Percentiles rank a stretch among this genome's conserved stretches.
These are phyloP conservation scores for Eremophila alpestris DNA, from an alignment of 2,797 vertebrate species.

Conservation along the genomic window DNA sequence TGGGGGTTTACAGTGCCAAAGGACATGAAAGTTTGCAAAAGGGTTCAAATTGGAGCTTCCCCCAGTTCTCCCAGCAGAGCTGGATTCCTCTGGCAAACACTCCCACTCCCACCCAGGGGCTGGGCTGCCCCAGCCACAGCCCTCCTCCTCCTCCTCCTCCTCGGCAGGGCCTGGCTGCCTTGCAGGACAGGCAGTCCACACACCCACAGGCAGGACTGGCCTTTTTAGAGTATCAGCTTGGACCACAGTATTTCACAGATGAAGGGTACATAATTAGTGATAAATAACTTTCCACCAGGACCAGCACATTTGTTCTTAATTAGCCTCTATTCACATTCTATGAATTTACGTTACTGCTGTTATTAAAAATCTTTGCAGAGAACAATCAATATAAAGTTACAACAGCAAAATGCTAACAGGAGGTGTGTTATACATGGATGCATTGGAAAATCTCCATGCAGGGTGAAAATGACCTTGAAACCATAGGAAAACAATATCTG, in stretches of 20 bases:
- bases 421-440: neutral
- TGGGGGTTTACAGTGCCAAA: neutral
- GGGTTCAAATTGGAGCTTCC: neutral
- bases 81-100: neutral
- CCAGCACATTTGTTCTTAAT: slow-evolving; percentile 43
- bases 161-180: neutral
- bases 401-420: slow-evolving; percentile 39
- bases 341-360: slow-evolving; percentile 8
- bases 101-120: neutral
- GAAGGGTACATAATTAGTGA: neutral
- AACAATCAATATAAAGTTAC: neutral
- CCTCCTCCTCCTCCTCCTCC: neutral
- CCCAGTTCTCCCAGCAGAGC: neutral
- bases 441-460: neutral
- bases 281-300: slow-evolving; percentile 14
- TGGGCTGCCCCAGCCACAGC: neutral
- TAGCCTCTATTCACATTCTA: slow-evolving; percentile 16
- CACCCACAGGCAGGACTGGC: neutral
- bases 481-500: slow-evolving; percentile 10
- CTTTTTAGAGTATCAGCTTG: neutral
- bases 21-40: neutral
- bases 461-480: slow-evolving; percentile 53
- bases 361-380: slow-evolving; percentile 49
- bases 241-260: neutral
- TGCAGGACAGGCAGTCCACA: neutral